Conservation (phyloP, 2,888 invertebrate genomes). For the Omphaloscelis lunosa region DNA sequence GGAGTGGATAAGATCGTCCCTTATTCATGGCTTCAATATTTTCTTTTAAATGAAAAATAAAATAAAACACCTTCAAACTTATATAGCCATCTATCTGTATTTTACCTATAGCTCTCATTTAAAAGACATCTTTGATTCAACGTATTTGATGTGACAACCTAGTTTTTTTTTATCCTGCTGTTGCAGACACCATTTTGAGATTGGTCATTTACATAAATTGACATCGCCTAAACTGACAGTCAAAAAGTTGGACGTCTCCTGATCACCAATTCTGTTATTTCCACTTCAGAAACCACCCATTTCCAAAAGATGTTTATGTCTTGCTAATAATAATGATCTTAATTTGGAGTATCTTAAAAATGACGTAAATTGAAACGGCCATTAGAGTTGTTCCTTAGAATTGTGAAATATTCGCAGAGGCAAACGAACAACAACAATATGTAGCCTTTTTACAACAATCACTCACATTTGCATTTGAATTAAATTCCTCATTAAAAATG, state of each 20-base stretch:
- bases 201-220: background rate
- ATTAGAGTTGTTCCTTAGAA: background rate
- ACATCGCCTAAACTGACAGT: background rate
- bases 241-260: background rate
- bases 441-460: conserved; percentile 10
- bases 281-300: conserved; percentile 3
- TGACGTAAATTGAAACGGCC: background rate
- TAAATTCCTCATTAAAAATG: conserved; percentile 36
- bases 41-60: background rate
- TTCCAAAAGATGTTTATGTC: background rate
- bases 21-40: background rate
- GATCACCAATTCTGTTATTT: background rate
- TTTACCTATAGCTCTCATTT: background rate
- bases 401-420: background rate
- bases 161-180: background rate
- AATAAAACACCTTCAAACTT: too few relatives aligned
- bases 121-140: background rate
- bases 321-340: background rate
- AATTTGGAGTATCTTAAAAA: background rate
- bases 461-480: conserved; percentile 27
- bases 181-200: conserved; percentile 1
- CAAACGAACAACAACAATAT: background rate
- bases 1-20: background rate
- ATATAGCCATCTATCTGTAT: background rate
- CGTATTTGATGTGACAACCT: background rate